Base-by-base conservation (phyloP, 2,888 invertebrate species). In the Anaspis maculata region DNA sequence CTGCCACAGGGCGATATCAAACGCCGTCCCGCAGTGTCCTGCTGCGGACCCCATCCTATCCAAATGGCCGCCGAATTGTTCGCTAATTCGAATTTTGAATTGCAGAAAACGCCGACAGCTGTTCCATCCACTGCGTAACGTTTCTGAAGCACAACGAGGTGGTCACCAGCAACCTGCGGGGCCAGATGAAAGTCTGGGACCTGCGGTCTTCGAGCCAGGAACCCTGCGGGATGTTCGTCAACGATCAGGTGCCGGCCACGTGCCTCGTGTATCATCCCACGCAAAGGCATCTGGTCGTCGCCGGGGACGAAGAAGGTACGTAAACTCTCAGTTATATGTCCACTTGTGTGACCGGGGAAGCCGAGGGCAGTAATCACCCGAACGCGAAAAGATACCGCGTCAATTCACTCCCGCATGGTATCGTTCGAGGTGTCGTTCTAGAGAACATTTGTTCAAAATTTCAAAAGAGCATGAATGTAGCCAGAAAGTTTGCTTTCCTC, bases 171-270 rank as follows among this genome's bases (percentile, higher is more conserved):
- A 92, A 91, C 62, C 69, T 84, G n/a, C 68, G 87, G 56, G 92
- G 92, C 0, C 84, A 89, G 52, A 80, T 94, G 72, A 90, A 91
- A 61, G 77, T 90, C 37, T 91, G 88, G 79, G 94, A 94, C 60
- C 65, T 89, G 5, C 71, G 89, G 41, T 72, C 73, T 15, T 62
- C 71, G 7, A 66, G 69, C 2, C 72, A 79, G 50, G 73, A 74
- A 41, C 80, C 87, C 2, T 67, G 73, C 0, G 74, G 75, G 24
- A 75, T 83, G 52, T 68, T 86, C 34, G 82, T 81, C 15, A 83
- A 82, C 1, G 83, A 83, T 43, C 77, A 76, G 66, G 72, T 76
- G 40, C 81, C 78, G 29, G 82, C 84, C 0, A 83, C 81, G 1
- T 81, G 84, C 56, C 70, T 92, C 27, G 73, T 80, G 11, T 78